Percentiles rank a stretch among this genome's conserved stretches.
Evolutionary conservation across 2,797 vertebrate species (phyloP).

Genomic region (Platyrinchus mystaceus): DNA sequence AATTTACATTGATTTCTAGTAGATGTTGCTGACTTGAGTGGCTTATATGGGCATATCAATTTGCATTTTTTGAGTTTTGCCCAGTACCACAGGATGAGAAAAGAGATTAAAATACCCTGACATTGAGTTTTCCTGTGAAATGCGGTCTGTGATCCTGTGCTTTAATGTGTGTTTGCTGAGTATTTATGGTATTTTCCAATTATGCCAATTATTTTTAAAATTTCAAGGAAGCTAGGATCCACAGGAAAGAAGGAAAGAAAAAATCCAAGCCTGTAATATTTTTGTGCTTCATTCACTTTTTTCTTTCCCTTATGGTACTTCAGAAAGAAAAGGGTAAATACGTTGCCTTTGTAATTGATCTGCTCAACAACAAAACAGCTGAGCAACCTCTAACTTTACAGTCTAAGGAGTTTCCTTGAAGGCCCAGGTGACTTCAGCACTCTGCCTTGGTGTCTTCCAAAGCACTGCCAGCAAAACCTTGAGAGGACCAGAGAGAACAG

Average conservation of each 20-base stretch:
- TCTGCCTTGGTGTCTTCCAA: background rate
- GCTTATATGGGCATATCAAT: background rate
- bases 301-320: background rate
- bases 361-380: background rate
- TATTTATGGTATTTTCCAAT: background rate
- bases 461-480: rapidly evolving
- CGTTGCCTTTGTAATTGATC: background rate
- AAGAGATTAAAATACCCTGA: background rate
- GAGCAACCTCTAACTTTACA: background rate
- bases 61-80: background rate
- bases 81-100: background rate
- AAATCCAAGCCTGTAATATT: rapidly evolving
- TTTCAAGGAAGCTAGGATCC: background rate
- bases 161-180: background rate
- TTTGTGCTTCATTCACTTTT: background rate
- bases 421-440: background rate
- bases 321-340: background rate
- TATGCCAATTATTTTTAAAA: background rate
- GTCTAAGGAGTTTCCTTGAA: background rate
- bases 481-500: background rate
- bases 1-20: background rate
- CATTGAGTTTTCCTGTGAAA: background rate
- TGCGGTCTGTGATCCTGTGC: background rate
- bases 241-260: background rate
- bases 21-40: background rate